Evolutionary conservation across 2,888 invertebrate genomes (phyloP).

Genomic region (Lathronympha strigana): DNA sequence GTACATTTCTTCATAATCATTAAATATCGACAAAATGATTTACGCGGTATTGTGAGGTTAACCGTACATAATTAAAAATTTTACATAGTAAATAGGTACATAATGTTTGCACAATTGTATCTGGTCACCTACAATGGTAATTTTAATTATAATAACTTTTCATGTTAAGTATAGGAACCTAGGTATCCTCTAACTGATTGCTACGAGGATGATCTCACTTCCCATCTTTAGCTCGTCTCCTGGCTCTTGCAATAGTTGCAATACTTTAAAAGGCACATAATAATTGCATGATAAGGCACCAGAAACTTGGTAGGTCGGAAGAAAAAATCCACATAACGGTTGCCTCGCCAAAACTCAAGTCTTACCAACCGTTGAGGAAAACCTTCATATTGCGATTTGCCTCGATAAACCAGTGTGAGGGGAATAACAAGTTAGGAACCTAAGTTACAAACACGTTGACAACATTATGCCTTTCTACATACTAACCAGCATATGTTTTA

Average conservation of each 20-base stretch:
- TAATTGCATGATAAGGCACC: neutral
- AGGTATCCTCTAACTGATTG: too few relatives aligned
- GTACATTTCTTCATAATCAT: neutral
- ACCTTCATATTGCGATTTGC: constrained; percentile 30
- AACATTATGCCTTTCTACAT: neutral
- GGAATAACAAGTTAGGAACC: constrained; percentile 35
- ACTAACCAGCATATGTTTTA: neutral
- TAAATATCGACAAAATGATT: too few relatives aligned
- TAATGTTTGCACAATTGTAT: too few relatives aligned
- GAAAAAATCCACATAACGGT: constrained; percentile 3
- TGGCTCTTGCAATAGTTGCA: too few relatives aligned
- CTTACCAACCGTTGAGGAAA: constrained; percentile 33
- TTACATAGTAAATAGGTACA: too few relatives aligned
- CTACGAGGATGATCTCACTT: too few relatives aligned
- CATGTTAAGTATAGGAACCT: too few relatives aligned
- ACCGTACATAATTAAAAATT: too few relatives aligned
- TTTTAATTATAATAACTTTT: too few relatives aligned
- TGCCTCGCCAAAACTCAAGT: neutral
- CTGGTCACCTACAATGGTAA: too few relatives aligned
- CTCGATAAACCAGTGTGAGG: constrained; percentile 28
- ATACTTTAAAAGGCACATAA: neutral
- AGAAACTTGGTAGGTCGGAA: neutral
- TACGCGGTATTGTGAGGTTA: too few relatives aligned
- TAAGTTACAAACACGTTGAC: constrained; percentile 9
- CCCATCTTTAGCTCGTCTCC: too few relatives aligned